Conservation (phyloP, 2,888 invertebrate genomes). For the Dasysyrphus tricinctus region DNA sequence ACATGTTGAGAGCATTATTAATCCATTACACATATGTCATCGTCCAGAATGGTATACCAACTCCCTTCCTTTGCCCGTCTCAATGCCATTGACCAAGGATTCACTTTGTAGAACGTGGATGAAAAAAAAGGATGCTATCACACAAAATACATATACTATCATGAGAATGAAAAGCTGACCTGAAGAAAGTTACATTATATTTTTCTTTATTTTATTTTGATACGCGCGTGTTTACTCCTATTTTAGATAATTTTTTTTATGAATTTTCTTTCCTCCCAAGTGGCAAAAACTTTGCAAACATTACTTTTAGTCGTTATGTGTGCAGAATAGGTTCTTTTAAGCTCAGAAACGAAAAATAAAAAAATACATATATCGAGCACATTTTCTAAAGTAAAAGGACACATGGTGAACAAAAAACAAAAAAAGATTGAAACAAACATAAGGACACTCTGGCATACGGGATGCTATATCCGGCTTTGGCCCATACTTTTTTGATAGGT, state of each 20-base stretch:
- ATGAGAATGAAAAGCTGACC: conserved; percentile 61
- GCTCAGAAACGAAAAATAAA: conserved; percentile 10
- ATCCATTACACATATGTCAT: conserved; percentile 70
- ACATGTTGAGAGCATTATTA: conserved; percentile 70
- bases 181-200: conserved; percentile 55
- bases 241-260: conserved; percentile 54
- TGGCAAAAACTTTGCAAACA: conserved; percentile 62
- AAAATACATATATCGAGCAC: conserved; percentile 15
- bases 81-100: conserved; percentile 54
- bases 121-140: conserved; percentile 52
- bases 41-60: conserved; percentile 17
- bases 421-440: conserved; percentile 67
- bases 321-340: conserved; percentile 47
- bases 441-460: conserved; percentile 70
- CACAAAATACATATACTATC: not conserved
- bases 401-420: conserved; percentile 45
- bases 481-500: conserved; percentile 50
- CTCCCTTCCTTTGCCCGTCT: not conserved
- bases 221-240: conserved; percentile 71
- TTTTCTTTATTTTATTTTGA: not conserved
- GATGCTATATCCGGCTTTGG: conserved; percentile 8
- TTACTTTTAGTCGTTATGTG: conserved; percentile 45
- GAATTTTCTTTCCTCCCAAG: conserved; percentile 15
- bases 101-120: conserved; percentile 44
- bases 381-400: conserved; percentile 56